A percentile compares a stretch with the other conserved stretches of the same genome.
Conservation (phyloP, 2,888 invertebrate genomes). For the Oscheius sp. region DNA sequence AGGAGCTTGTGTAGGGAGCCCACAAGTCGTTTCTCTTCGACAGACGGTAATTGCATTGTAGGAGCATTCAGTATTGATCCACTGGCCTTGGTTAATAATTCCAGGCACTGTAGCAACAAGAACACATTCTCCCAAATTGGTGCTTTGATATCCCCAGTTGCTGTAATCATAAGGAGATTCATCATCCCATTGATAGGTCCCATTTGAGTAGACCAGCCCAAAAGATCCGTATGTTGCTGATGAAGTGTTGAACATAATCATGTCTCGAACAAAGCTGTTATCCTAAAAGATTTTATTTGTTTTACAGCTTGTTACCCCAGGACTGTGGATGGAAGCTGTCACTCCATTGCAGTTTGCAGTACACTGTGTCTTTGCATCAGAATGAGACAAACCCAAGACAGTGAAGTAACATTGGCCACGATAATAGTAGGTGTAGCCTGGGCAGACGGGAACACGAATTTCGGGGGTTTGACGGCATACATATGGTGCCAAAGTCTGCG, state of each 20-base stretch:
- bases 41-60: not conserved
- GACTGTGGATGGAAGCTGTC: not conserved
- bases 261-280: slow-evolving; percentile 4
- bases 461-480: not conserved
- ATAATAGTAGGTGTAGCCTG: not conserved
- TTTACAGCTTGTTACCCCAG: too few relatives aligned
- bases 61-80: not conserved
- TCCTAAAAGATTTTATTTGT: not conserved
- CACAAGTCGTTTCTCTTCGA: not conserved
- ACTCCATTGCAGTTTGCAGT: not conserved
- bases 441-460: not conserved
- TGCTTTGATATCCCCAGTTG: not conserved
- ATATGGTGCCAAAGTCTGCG: not conserved
- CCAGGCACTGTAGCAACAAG: not conserved
- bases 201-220: not conserved
- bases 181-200: not conserved
- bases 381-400: not conserved
- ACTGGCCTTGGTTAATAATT: not conserved
- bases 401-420: not conserved
- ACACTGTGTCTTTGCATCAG: not conserved
- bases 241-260: not conserved
- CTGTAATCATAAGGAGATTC: not conserved
- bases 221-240: not conserved
- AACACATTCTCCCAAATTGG: not conserved
- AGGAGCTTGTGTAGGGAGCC: not conserved